Conservation (phyloP, 2,797 vertebrate genomes). For the Eulemur rubriventer region DNA sequence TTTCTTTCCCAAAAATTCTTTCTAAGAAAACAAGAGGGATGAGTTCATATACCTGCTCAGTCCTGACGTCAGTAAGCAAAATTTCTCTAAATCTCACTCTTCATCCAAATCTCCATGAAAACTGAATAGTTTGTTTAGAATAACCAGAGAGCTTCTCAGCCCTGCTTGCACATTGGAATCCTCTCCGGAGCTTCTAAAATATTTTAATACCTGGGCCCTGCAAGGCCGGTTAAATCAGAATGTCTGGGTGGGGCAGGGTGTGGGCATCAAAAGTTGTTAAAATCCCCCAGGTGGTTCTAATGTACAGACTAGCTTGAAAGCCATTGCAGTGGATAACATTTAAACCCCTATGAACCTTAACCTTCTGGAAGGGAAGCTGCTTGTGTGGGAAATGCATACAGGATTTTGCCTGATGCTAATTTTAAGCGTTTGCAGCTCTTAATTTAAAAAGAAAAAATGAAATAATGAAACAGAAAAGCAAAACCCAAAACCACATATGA, state of each 20-base stretch:
- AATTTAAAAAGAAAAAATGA: not conserved
- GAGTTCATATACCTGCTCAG: not conserved
- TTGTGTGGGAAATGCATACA: not conserved
- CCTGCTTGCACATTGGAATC: not conserved
- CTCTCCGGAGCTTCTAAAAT: not conserved
- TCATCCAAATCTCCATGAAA: not conserved
- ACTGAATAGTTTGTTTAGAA: not conserved
- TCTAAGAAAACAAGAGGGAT: not conserved
- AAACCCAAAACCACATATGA: not conserved
- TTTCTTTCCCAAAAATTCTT: not conserved
- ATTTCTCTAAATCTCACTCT: not conserved
- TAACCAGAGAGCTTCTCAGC: not conserved
- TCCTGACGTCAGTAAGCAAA: not conserved
- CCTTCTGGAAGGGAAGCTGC: not conserved
- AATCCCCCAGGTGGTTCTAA: not conserved
- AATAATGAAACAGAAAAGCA: not conserved
- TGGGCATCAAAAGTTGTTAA: not conserved
- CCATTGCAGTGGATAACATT: not conserved
- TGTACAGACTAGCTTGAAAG: not conserved
- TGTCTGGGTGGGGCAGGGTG: accelerated
- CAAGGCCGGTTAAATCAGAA: not conserved
- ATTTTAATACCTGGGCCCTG: accelerated
- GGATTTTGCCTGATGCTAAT: not conserved
- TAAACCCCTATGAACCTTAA: not conserved
- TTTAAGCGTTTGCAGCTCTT: not conserved